Percentiles rank a stretch among this genome's conserved stretches.
Conservation (phyloP, 2,113 vertebrate genomes). For the Nothobranchius furzeri region DNA sequence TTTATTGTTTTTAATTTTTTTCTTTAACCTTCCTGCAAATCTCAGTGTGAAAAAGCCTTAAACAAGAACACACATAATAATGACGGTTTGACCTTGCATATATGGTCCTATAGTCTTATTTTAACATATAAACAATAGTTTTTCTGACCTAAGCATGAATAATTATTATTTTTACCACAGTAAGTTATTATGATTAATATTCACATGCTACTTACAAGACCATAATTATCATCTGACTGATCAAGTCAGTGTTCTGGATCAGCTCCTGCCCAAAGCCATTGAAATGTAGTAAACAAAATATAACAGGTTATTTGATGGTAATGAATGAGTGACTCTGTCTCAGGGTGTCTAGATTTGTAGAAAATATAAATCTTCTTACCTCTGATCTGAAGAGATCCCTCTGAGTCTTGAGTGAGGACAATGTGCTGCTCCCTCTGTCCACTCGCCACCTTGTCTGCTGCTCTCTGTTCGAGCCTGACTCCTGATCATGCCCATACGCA, state of each 20-base stretch:
- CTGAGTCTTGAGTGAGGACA: constrained; percentile 32
- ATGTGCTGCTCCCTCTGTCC: constrained; percentile 35
- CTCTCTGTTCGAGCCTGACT: constrained; percentile 40
- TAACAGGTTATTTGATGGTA: neutral
- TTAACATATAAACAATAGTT: too few relatives aligned
- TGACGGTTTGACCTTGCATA: too few relatives aligned
- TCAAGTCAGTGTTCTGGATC: too few relatives aligned
- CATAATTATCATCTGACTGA: too few relatives aligned
- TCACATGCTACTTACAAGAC: neutral
- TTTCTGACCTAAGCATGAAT: too few relatives aligned
- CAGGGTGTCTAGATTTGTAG: constrained; percentile 1
- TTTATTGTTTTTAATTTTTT: neutral
- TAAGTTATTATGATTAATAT: neutral
- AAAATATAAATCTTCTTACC: constrained; percentile 53
- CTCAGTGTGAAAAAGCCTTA: neutral
- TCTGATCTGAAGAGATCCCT: constrained; percentile 14
- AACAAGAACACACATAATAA: neutral
- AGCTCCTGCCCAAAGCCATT: too few relatives aligned
- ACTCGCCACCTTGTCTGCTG: constrained; percentile 45
- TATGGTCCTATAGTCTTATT: too few relatives aligned
- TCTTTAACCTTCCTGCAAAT: neutral
- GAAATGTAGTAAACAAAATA: too few relatives aligned
- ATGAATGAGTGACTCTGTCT: neutral
- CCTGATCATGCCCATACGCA: constrained; percentile 13
- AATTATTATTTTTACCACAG: too few relatives aligned